Evolutionary conservation across 2,888 invertebrate species (phyloP), one percentile per base, ranked within the genome.

Genomic region (Enchytraeus crypticus): DNA sequence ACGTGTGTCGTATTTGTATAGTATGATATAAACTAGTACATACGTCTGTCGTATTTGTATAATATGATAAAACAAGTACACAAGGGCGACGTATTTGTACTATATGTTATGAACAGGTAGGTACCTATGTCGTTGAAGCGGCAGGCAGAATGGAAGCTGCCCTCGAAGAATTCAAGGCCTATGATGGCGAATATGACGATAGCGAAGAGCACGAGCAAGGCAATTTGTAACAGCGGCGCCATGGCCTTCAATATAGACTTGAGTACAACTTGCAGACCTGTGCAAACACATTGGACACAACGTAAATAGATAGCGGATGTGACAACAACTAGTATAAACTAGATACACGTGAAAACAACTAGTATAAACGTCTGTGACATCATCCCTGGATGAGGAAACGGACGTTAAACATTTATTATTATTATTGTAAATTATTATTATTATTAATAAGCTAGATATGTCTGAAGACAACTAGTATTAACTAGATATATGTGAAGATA

Each of bases 111-210:
- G n/a, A n/a, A n/a, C n/a, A n/a, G n/a, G n/a, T n/a, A n/a, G n/a
- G n/a, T 18, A 64, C 65, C 64, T 1, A 53, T 64, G 21, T 68
- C 64, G 43, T 53, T 61, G 29, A 53, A 38, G 56, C 51, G 54
- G 85, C 98, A 98, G 82, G 97, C 96, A 84, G 90, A 89, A 85
- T 98, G 98, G 83, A 98, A 87, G 81, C 90, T 92, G 83, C 97
- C 97, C 78, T 92, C 92, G 86, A 98, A 98, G 85, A 98, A 97
- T 85, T 98, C 97, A 83, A 98, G 88, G 81, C 98, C 98, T 81
- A 98, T 97, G 83, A 98, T 98, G 84, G 98, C 98, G 84, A 98
- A 98, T 84, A 98, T 98, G 84, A 98, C 92, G 84, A 98, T 98
- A 82, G 97, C 98, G 84, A 98, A 98, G 83, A 98, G 87, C 83